phyloP scores from a whole-genome alignment of 2,113 vertebrate genomes.

The Sigmodon hispidus region DNA sequence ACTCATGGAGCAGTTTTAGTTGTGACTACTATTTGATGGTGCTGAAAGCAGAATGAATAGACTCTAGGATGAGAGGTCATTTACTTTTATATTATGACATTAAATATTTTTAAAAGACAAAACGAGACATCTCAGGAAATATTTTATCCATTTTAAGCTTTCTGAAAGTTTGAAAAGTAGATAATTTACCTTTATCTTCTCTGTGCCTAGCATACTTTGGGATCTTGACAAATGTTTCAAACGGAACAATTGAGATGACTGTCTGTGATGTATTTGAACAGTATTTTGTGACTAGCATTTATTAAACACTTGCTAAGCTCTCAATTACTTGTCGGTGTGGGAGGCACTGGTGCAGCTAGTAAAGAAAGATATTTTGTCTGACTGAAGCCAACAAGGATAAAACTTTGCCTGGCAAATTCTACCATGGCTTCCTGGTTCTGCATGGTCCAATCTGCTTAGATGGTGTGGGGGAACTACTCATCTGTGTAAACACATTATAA shows the following conservation, averaged over 20 bases:
- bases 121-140: not conserved
- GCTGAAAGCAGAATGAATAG: not conserved
- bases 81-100: conserved; percentile 41
- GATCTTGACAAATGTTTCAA: conserved; percentile 48
- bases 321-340: conserved; percentile 20
- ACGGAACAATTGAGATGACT: conserved; percentile 8
- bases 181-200: conserved; percentile 5
- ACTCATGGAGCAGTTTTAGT: not conserved
- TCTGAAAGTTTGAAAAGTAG: conserved; percentile 53
- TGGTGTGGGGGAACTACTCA: not conserved
- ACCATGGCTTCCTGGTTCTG: not conserved
- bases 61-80: conserved; percentile 1
- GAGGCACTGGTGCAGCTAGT: conserved; percentile 18
- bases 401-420: not conserved
- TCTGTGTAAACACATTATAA: conserved; percentile 30
- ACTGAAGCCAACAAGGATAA: not conserved
- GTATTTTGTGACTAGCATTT: conserved; percentile 53
- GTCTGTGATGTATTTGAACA: conserved; percentile 42
- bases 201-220: not conserved
- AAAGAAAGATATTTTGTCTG: conserved; percentile 26
- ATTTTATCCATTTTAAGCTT: conserved; percentile 41
- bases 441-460: conserved; percentile 11
- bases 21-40: conserved; percentile 38
- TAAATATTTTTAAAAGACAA: not conserved
- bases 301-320: conserved; percentile 46